Conservation (phyloP, 2,888 invertebrate genomes). For the Bellardia bayeri region DNA sequence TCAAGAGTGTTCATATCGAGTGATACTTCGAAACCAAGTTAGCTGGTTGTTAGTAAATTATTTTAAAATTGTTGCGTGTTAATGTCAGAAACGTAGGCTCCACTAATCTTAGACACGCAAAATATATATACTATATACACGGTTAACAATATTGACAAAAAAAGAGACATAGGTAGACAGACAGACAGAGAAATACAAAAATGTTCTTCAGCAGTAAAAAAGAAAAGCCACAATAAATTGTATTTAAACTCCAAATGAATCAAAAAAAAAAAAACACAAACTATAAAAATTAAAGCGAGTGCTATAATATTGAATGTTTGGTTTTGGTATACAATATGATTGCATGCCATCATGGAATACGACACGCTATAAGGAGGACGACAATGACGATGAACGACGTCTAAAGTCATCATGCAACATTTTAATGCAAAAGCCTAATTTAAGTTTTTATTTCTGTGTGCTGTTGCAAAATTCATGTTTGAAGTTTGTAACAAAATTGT, state of each 20-base stretch:
- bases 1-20: conserved; percentile 15
- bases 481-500: conserved; percentile 71
- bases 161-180: conserved; percentile 37
- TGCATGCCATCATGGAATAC: conserved; percentile 59
- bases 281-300: conserved; percentile 34
- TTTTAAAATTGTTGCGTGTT: conserved; percentile 71
- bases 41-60: conserved; percentile 55
- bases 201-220: conserved; percentile 35
- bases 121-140: conserved; percentile 5
- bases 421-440: conserved; percentile 49
- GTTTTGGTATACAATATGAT: conserved; percentile 54
- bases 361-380: conserved; percentile 44
- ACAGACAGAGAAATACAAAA: conserved; percentile 7
- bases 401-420: conserved; percentile 59
- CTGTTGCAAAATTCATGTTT: conserved; percentile 58
- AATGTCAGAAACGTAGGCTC: conserved; percentile 69
- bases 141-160: conserved; percentile 42
- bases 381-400: conserved; percentile 19
- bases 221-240: conserved; percentile 32
- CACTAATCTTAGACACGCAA: conserved; percentile 71
- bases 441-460: conserved; percentile 21
- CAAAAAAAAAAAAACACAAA: conserved; percentile 25
- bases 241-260: conserved; percentile 37
- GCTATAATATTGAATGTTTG: conserved; percentile 57
- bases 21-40: neutral